Percentiles rank a stretch among this genome's conserved stretches.
Conservation (phyloP, 2,797 vertebrate species). For the Lacerta agilis region DNA sequence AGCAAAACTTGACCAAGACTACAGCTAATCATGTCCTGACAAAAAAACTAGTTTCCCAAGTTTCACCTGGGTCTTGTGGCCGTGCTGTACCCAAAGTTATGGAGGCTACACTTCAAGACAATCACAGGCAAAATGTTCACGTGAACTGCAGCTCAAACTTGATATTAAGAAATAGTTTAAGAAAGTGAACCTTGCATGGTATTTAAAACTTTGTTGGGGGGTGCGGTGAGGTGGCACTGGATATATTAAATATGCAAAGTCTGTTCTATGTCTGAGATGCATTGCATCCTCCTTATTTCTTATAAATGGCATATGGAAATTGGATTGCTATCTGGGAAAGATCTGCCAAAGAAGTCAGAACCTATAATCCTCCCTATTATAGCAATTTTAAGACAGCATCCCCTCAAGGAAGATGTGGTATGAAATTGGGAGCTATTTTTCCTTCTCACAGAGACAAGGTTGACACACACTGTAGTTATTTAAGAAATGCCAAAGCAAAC, state of each 20-base stretch:
- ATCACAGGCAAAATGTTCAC: not conserved
- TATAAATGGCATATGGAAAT: not conserved
- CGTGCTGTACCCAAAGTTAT: not conserved
- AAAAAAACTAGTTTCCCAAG: not conserved
- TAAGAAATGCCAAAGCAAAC: slow-evolving; percentile 63
- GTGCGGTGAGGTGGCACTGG: not conserved
- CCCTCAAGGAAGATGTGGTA: slow-evolving; percentile 61
- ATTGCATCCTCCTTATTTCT: not conserved
- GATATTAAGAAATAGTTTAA: not conserved
- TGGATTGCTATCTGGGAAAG: slow-evolving; percentile 42
- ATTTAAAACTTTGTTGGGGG: not conserved
- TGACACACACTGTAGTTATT: slow-evolving; percentile 65
- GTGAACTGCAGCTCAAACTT: not conserved
- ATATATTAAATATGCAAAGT: not conserved
- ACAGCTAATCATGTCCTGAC: not conserved
- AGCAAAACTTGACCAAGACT: not conserved
- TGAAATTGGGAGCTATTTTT: slow-evolving; percentile 58
- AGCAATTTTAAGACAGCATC: slow-evolving; percentile 57
- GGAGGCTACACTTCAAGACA: not conserved
- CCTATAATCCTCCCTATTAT: slow-evolving; percentile 57
- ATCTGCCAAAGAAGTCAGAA: slow-evolving; percentile 65
- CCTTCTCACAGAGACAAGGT: slow-evolving; percentile 36
- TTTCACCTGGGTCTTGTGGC: no score
- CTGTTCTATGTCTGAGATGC: not conserved
- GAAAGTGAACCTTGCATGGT: not conserved